Conservation (phyloP, 1,140 invertebrate genomes). For the Apis cerana region DNA sequence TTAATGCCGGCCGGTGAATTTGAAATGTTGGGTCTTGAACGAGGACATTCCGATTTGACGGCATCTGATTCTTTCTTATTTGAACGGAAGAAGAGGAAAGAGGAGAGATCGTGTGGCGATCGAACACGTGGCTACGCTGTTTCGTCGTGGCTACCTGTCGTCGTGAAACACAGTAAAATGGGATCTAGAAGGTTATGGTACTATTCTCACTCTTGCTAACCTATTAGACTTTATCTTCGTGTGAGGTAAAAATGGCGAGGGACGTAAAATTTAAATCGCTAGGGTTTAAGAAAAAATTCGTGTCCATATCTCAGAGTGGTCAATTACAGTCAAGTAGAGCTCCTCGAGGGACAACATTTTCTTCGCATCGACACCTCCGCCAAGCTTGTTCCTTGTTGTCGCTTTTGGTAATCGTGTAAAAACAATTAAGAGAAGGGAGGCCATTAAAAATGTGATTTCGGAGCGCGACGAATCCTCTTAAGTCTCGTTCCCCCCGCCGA, state of each 20-base stretch:
- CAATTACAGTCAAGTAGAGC: not conserved
- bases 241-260: no score
- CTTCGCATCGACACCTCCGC: constrained; percentile 22
- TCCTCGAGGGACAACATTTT: not conserved
- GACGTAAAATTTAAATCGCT: not conserved
- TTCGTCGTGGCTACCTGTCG: no score
- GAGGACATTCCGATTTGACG: not conserved
- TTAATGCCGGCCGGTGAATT: not conserved
- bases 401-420: constrained; percentile 47
- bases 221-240: no score
- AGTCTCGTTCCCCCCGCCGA: not conserved
- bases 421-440: constrained; percentile 53
- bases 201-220: no score
- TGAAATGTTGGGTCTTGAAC: not conserved
- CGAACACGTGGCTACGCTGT: no score
- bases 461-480: constrained; percentile 51
- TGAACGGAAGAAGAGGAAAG: no score
- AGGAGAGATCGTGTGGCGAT: no score
- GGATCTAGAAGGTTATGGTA: no score
- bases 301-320: no score
- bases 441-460: constrained; percentile 59
- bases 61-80: not conserved
- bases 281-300: not conserved
- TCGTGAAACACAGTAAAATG: no score
- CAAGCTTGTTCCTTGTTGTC: constrained; percentile 16